phyloP scores from a whole-genome alignment of 1,140 invertebrate species.

The Cydia strobilella region DNA sequence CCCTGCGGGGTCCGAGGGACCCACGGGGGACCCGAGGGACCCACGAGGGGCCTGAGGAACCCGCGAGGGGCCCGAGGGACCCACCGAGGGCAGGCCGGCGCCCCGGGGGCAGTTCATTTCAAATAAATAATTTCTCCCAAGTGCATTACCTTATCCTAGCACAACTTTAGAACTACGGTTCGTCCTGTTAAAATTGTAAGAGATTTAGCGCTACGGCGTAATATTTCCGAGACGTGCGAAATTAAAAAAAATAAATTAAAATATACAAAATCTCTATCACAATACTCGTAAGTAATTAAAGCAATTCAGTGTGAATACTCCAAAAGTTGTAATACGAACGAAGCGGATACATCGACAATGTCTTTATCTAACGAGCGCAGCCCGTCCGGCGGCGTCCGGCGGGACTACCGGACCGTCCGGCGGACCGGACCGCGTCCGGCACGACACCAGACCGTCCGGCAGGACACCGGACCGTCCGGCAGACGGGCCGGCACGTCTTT shows the following conservation, averaged over 20 bases:
- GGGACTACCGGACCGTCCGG: neutral
- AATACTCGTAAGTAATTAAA: constrained; percentile 80
- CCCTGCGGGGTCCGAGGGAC: constrained; percentile 35
- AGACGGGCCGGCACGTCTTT: constrained; percentile 32
- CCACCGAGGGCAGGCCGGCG: neutral
- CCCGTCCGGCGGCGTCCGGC: constrained; percentile 34
- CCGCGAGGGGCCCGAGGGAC: neutral
- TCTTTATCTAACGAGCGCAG: constrained; percentile 39
- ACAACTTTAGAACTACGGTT: constrained; percentile 72
- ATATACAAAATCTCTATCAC: constrained; percentile 80
- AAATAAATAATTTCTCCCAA: constrained; percentile 42
- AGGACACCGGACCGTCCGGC: constrained; percentile 5
- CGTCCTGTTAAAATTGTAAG: constrained; percentile 67
- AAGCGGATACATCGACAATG: constrained; percentile 52
- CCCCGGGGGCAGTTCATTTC: constrained; percentile 14
- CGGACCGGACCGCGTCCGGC: neutral
- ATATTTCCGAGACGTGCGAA: constrained; percentile 69
- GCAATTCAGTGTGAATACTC: constrained; percentile 78
- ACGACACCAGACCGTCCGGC: constrained; percentile 5
- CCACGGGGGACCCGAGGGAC: neutral
- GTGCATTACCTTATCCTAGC: constrained; percentile 75
- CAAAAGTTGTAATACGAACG: constrained; percentile 70
- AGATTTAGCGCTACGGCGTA: constrained; percentile 73
- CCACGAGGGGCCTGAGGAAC: neutral
- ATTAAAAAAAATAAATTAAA: constrained; percentile 78